A percentile compares a stretch with the other conserved stretches of the same genome.
These are phyloP conservation scores for Drosophila ironensis DNA, from an alignment of 1,140 invertebrate species.

Conservation along the genomic window DNA sequence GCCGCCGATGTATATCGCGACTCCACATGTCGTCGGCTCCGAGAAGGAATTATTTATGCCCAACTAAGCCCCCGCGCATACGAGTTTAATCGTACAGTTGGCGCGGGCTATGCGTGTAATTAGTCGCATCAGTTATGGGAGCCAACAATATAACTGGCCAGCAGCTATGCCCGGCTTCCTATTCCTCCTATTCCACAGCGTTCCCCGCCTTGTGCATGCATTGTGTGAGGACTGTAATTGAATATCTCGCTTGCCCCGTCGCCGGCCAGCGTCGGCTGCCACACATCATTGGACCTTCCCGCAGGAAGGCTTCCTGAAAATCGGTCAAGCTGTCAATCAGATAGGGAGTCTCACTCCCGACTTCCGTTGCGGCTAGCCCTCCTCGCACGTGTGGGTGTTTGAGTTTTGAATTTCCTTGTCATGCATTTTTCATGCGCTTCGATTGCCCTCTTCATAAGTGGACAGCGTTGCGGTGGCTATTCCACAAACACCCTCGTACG, in stretches of 20 bases:
- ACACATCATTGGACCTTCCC: constrained; percentile 66
- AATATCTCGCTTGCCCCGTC: constrained; percentile 49
- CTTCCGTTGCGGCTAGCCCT: constrained; percentile 21
- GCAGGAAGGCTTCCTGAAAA: constrained; percentile 47
- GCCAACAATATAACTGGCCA: constrained; percentile 38
- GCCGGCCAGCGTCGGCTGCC: constrained; percentile 44
- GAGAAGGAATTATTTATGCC: constrained; percentile 73
- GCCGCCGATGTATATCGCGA: constrained; percentile 61
- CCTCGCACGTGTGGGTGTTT: constrained; percentile 41
- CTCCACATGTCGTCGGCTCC: constrained; percentile 59
- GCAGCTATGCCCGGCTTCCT: constrained; percentile 38
- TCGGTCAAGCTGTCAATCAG: constrained; percentile 75
- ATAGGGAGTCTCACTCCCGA: constrained; percentile 9
- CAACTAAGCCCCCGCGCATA: constrained; percentile 32
- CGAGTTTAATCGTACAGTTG: no score
- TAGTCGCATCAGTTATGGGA: constrained; percentile 71
- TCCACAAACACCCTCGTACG: no score
- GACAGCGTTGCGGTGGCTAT: constrained; percentile 53
- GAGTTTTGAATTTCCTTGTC: constrained; percentile 72
- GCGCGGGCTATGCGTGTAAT: constrained; percentile 41
- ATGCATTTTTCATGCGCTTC: constrained; percentile 67
- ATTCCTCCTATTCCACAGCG: no score
- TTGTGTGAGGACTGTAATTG: constrained; percentile 58
- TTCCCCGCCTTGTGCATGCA: not conserved
- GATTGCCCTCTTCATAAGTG: constrained; percentile 32